Evolutionary conservation across 2,797 vertebrate genomes (phyloP).

Genomic region (Podargus strigoides): DNA sequence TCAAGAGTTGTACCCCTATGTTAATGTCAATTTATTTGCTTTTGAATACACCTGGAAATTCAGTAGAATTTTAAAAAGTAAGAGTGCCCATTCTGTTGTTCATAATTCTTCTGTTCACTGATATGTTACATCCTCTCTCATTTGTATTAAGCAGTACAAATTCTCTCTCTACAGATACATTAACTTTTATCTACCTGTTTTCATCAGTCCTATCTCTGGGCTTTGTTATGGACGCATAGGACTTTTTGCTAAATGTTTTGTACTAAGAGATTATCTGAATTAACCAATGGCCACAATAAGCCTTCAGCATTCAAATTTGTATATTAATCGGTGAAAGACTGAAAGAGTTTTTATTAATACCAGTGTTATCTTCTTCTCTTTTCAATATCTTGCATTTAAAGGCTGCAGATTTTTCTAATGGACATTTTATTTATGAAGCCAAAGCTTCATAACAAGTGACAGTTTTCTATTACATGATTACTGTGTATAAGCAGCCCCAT

Average conservation of each 20-base stretch:
- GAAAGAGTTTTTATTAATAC: neutral
- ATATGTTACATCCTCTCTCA: neutral
- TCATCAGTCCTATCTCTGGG: neutral
- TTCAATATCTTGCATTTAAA: neutral
- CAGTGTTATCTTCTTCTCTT: neutral
- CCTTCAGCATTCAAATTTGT: neutral
- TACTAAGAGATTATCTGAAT: neutral
- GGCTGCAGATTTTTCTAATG: neutral
- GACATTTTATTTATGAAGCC: neutral
- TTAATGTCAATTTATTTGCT: neutral
- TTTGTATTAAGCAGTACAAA: neutral
- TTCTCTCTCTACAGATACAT: neutral
- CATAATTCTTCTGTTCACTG: neutral
- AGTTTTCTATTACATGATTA: neutral
- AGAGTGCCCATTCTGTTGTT: neutral
- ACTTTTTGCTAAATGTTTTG: neutral
- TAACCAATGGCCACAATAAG: neutral
- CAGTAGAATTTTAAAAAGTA: neutral
- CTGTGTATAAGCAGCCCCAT: fast-evolving
- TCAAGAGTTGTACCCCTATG: neutral
- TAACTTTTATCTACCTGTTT: neutral
- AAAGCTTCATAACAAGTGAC: neutral
- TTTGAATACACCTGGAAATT: neutral
- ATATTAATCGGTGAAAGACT: neutral
- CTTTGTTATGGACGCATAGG: neutral